Conservation (phyloP, 1,140 invertebrate genomes). For the Formica exsecta region DNA sequence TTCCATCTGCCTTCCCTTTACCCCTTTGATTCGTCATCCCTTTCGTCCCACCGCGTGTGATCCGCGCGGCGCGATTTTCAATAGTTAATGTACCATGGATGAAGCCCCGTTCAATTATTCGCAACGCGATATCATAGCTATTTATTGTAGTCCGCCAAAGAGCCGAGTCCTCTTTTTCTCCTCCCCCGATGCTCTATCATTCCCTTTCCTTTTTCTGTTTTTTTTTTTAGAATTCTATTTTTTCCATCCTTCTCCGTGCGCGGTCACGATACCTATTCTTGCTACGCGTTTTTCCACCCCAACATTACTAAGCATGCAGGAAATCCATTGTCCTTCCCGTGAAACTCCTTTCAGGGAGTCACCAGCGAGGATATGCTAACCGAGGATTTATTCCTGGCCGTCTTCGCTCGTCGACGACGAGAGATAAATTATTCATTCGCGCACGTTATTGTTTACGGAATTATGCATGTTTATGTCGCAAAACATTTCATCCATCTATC, state of each 20-base stretch:
- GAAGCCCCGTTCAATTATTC: conserved; percentile 83
- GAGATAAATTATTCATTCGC: conserved; percentile 45
- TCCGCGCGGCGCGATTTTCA: conserved; percentile 77
- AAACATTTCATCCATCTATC: conserved; percentile 6
- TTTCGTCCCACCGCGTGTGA: conserved; percentile 64
- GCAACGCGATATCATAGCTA: conserved; percentile 83
- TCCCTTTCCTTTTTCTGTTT: conserved; percentile 37
- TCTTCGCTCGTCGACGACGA: conserved; percentile 40
- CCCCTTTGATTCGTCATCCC: conserved; percentile 35
- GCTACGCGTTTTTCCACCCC: conserved; percentile 34
- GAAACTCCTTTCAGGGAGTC: conserved; percentile 37
- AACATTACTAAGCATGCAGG: conserved; percentile 11
- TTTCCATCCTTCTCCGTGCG: neutral
- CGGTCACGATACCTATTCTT: conserved; percentile 48
- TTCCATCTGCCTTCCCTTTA: conserved; percentile 43
- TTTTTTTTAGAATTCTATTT: neutral
- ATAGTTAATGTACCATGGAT: conserved; percentile 82
- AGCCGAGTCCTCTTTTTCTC: conserved; percentile 56
- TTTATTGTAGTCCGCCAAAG: conserved; percentile 83
- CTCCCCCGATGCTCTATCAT: conserved; percentile 39
- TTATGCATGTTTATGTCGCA: neutral
- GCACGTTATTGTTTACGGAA: too few relatives aligned
- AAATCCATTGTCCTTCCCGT: conserved; percentile 48
- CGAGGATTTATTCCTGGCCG: conserved; percentile 44
- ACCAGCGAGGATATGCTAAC: conserved; percentile 18